Conservation (phyloP, 2,797 vertebrate species). For the Labroides dimidiatus region DNA sequence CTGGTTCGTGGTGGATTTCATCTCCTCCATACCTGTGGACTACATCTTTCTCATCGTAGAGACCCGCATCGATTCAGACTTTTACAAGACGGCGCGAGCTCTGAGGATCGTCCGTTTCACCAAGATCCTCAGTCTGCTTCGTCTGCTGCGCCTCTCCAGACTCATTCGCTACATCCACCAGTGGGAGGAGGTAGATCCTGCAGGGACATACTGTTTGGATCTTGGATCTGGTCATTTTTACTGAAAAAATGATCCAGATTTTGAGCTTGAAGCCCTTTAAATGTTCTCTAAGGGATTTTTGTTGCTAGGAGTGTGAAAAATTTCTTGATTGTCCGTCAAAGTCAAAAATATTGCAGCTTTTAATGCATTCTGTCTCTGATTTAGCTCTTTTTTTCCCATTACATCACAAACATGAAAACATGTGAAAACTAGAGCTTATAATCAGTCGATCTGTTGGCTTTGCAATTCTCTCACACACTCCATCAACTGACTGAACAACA, state of each 20-base stretch:
- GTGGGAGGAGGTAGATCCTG: slow-evolving; percentile 94
- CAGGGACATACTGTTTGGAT: neutral
- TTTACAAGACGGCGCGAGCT: slow-evolving; percentile 97
- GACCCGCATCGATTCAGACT: slow-evolving; percentile 97
- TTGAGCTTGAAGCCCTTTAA: neutral
- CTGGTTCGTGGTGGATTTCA: slow-evolving; percentile 98
- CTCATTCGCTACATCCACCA: slow-evolving; percentile 99
- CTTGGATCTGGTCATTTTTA: neutral
- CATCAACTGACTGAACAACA: slow-evolving; percentile 33
- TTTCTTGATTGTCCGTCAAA: neutral
- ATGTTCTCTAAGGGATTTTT: neutral
- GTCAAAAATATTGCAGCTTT: too few species aligned
- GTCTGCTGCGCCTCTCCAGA: slow-evolving; percentile 93
- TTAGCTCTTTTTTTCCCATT: too few species aligned
- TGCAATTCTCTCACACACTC: slow-evolving; percentile 15
- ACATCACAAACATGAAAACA: neutral
- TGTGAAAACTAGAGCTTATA: neutral
- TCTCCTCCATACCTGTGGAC: slow-evolving; percentile 99
- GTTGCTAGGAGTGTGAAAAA: neutral
- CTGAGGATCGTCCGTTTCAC: slow-evolving; percentile 98
- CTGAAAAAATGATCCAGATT: neutral
- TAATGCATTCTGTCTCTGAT: too few species aligned
- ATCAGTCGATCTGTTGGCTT: slow-evolving; percentile 16
- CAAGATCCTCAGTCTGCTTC: slow-evolving; percentile 97
- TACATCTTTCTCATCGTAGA: slow-evolving; percentile 99